Percentiles rank a stretch among this genome's conserved stretches.
Conservation (phyloP, 2,113 vertebrate genomes). For the Suncus etruscus region DNA sequence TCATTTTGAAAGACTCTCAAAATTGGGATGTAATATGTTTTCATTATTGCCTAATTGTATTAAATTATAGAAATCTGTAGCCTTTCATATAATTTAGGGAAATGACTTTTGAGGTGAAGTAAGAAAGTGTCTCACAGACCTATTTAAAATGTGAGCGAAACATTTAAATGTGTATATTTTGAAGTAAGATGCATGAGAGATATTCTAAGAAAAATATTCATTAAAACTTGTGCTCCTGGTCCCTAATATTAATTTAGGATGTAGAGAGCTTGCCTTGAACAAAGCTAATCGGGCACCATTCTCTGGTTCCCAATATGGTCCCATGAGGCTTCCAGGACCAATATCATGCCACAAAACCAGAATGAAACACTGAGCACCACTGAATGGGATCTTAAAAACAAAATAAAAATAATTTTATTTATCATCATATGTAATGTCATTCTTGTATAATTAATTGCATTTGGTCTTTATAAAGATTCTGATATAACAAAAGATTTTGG, state of each 20-base stretch:
- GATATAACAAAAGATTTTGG: background rate
- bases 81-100: background rate
- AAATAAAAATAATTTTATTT: background rate
- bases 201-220: background rate
- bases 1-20: slow-evolving; percentile 42
- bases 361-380: too few species aligned
- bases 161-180: background rate
- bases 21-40: background rate
- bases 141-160: background rate
- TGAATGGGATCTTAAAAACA: too few species aligned
- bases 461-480: background rate
- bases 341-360: too few species aligned
- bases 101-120: background rate
- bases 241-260: too few species aligned
- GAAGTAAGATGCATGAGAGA: background rate
- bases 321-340: too few species aligned
- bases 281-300: too few species aligned
- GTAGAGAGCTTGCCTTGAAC: too few species aligned
- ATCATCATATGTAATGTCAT: background rate
- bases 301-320: too few species aligned
- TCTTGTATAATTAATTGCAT: background rate
- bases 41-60: slow-evolving; percentile 30
- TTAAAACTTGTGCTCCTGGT: too few species aligned
- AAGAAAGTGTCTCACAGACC: background rate
- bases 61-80: background rate